Base-by-base conservation (phyloP, 2,888 invertebrate genomes). In the Calameuta idolon region DNA sequence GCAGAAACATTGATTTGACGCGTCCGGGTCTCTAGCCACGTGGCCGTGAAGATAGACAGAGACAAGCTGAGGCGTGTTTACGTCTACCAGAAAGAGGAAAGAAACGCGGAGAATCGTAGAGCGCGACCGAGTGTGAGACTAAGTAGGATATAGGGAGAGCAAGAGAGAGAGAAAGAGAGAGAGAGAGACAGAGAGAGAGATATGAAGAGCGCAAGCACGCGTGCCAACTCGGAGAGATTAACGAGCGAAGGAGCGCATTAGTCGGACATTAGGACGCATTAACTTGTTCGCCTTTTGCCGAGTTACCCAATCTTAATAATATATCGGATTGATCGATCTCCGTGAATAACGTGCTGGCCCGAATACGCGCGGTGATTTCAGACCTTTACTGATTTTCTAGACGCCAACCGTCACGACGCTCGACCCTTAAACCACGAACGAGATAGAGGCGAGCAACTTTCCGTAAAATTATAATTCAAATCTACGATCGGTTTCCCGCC, bases 251-350 rank as follows among this genome's bases (percentile, higher is more conserved):
- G 71, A 78, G 76, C 73, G 80, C 76, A 84, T 83, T 81, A 77
- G 76, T 77, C 79, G 81, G 81, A 83, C 85, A 84, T 85, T 85
- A 85, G 82, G 84, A 84, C 81, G 79, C 85, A 84, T 84, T 86
- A 85, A 84, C 82, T 81, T 76, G 33, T 33, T 31, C 71, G 34
- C 34, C 12, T 33, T 71, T 30, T 11, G 9, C 71, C 71, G 55
- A 23, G 55, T 55, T 55, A 55, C 23, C 55, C 55, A 55, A 55
- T 55, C 55, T 55, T 55, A 55, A 55, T 55, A 55, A 55, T 55
- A 55, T 23, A 55, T 55, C 55, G 55, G 9, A 2, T 23, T 55
- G 9, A 55, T 55, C 55, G 55, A 55, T 55, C 55, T 23, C 55
- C 55, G 23, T 55, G 55, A 55, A 23, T 23, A 55, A 23, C 23